Percentiles rank a stretch among this genome's conserved stretches.
Evolutionary conservation across 2,113 vertebrate genomes (phyloP).

Genomic region (Rhabdornis inornatus): DNA sequence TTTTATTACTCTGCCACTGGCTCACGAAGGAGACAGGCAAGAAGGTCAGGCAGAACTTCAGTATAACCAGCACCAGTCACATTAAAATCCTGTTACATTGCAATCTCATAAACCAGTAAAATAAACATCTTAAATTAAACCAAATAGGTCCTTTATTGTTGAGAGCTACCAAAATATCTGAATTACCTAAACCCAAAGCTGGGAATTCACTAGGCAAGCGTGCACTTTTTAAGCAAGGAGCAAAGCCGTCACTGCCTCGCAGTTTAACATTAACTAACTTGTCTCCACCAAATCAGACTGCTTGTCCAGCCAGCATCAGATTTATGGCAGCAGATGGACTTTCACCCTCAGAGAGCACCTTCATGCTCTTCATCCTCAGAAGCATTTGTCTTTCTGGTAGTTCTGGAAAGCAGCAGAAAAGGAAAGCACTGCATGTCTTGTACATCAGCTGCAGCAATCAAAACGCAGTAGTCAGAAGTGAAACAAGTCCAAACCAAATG

Average conservation of each 20-base stretch:
- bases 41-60: neutral
- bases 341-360: neutral
- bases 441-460: neutral
- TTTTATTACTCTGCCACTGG: neutral
- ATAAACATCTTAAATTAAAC: neutral
- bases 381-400: neutral
- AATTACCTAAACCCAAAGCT: neutral
- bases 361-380: neutral
- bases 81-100: neutral
- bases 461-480: neutral
- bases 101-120: neutral
- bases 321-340: conserved; percentile 8
- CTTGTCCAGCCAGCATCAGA: neutral
- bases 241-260: neutral
- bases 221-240: neutral
- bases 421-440: neutral
- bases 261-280: conserved; percentile 31
- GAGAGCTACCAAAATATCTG: neutral
- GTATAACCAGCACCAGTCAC: neutral
- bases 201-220: neutral
- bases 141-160: neutral
- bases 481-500: neutral
- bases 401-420: neutral
- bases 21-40: rapidly evolving
- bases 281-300: neutral